Base-by-base conservation (phyloP, 2,113 vertebrate species). In the Climacteris rufus region DNA sequence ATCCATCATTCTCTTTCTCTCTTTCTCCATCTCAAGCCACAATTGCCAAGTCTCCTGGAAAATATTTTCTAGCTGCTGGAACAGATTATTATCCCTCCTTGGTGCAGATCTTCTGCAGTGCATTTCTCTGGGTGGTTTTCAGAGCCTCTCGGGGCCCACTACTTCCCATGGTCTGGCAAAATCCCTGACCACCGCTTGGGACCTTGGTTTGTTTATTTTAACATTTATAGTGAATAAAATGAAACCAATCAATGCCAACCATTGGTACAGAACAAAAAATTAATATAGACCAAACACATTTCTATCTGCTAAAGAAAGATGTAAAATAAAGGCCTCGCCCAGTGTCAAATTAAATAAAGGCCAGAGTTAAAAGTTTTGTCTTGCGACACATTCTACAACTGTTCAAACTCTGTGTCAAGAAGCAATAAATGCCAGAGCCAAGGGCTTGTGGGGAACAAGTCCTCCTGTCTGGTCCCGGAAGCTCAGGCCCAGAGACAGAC, bases 51-150 rank as follows among this genome's bases (percentile, higher is more conserved):
- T 78, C 88, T 95, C 92, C 90, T 96, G 94, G 96, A 97, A 97
- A 96, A 95, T 96, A 96, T 95, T 96, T 95, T 92, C 88, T 86
- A 93, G 80, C 72, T 97, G 96, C 96, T 95, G 93, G 94, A 96
- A 95, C 5, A 16, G 76, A 96, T 96, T 95, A 95, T 92, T 87
- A 57, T 96, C 80, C 92, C 70, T 89, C 31, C 68, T 96, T 27
- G 7, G 86, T 93, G 83, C 82, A 93, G 83, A 83, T 92, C 77
- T 88, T 93, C 84, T 91, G 88, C 79, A 69, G 77, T 83, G 39
- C 71, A 71, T 91, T 96, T 93, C 88, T 90, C 77, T 94, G 92
- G 83, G 90, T 93, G 92, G 93, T 94, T 97, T 96, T 96, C 86
- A 93, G 86, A 96, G 90, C 83, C 92, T 92, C 90, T 89, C 0